These are phyloP conservation scores for Lacerta bilineata DNA, from an alignment of 2,797 vertebrate genomes.

Conservation along the genomic window DNA sequence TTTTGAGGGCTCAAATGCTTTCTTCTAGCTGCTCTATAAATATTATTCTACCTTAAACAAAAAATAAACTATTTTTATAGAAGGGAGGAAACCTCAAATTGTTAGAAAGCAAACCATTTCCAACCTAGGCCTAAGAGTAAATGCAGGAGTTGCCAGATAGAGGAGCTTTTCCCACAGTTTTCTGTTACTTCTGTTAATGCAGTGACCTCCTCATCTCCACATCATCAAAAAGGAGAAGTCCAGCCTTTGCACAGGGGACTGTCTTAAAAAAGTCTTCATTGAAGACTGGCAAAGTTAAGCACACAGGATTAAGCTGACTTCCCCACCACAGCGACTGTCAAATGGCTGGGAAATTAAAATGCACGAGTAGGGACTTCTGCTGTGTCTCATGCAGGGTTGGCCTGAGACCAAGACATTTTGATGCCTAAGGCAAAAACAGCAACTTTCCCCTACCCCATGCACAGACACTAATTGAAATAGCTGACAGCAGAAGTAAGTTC, in stretches of 20 bases:
- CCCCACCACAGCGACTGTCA: neutral
- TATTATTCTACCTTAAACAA: constrained; percentile 4
- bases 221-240: neutral
- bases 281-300: neutral
- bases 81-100: constrained; percentile 27
- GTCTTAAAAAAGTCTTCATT: neutral
- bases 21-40: neutral
- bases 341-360: neutral
- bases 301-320: neutral
- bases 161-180: neutral
- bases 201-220: neutral
- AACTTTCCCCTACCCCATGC: neutral
- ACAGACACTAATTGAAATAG: neutral
- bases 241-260: neutral
- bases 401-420: neutral
- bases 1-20: neutral
- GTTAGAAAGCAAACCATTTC: constrained; percentile 21
- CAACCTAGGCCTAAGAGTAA: neutral
- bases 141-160: neutral
- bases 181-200: neutral
- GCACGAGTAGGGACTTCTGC: neutral
- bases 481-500: neutral
- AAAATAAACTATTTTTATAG: constrained; percentile 6
- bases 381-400: neutral
- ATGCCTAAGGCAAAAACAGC: neutral